phyloP scores from a whole-genome alignment of 2,888 invertebrate species.

The Lasioglossum pauxillum region DNA sequence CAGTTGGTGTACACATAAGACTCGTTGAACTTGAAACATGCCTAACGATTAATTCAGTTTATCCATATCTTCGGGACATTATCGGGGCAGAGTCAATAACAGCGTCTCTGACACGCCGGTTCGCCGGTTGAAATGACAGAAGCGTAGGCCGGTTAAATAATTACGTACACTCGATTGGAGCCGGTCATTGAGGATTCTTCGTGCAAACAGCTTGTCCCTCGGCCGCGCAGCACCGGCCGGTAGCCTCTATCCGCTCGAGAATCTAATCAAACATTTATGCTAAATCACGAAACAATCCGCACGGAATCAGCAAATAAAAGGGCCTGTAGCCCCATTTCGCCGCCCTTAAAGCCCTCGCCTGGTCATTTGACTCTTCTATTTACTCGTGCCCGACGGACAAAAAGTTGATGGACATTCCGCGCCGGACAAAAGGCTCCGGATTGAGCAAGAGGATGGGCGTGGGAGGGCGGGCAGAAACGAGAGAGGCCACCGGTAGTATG shows the following conservation, averaged over 20 bases:
- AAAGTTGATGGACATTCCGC: constrained; percentile 84
- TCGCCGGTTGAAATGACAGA: background rate
- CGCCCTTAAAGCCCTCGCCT: constrained; percentile 82
- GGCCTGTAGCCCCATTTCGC: constrained; percentile 76
- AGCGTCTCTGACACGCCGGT: background rate
- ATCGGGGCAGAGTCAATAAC: constrained; percentile 26
- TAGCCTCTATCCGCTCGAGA: constrained; percentile 67
- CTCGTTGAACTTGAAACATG: constrained; percentile 28
- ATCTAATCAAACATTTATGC: constrained; percentile 85
- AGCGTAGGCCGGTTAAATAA: constrained; percentile 74
- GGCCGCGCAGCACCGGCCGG: constrained; percentile 36
- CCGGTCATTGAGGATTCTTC: constrained; percentile 73
- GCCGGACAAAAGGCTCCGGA: constrained; percentile 82
- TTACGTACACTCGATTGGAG: constrained; percentile 77
- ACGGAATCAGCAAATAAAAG: constrained; percentile 85
- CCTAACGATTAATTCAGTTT: constrained; percentile 28
- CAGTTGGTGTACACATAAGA: background rate
- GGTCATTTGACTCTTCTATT: constrained; percentile 84
- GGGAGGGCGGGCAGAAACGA: constrained; percentile 44
- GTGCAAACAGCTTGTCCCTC: constrained; percentile 70
- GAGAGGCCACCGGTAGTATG: constrained; percentile 76
- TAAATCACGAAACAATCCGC: constrained; percentile 85
- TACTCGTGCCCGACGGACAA: constrained; percentile 81
- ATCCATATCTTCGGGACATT: constrained; percentile 17
- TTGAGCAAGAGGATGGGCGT: constrained; percentile 59